Percentiles rank a stretch among this genome's conserved stretches.
phyloP scores from a whole-genome alignment of 2,888 invertebrate species.

The Junonia oenone region DNA sequence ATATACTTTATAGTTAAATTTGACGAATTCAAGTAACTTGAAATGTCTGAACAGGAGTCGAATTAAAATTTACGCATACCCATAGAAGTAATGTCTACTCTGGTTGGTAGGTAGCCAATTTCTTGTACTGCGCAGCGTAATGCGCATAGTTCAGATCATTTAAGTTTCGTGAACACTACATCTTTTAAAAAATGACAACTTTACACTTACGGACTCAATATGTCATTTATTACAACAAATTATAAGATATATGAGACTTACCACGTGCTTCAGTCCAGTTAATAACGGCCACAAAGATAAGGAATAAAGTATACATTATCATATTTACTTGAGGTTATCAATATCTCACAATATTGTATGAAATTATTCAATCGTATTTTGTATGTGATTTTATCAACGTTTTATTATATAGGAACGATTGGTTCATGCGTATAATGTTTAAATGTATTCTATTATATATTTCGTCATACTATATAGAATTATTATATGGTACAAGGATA shows the following conservation, averaged over 20 bases:
- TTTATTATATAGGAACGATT: not conserved
- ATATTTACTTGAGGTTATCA: conserved; percentile 18
- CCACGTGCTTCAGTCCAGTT: conserved; percentile 32
- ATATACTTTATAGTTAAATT: too few species aligned
- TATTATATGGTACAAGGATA: too few species aligned
- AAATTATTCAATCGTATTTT: not conserved
- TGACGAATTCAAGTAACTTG: too few species aligned
- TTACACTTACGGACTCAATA: too few species aligned
- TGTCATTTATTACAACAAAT: not conserved
- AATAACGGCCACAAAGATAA: conserved; percentile 31
- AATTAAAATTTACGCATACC: too few species aligned
- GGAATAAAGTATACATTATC: conserved; percentile 23
- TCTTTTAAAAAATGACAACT: too few species aligned
- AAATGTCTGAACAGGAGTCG: too few species aligned
- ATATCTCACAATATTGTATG: not conserved
- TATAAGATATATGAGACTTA: conserved; percentile 19
- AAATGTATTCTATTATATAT: not conserved
- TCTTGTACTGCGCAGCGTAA: too few species aligned
- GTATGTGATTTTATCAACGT: not conserved
- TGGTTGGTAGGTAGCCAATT: too few species aligned
- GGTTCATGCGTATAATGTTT: not conserved
- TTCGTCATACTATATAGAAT: not conserved
- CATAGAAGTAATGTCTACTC: too few species aligned
- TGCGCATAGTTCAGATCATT: too few species aligned
- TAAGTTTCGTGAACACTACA: too few species aligned